A percentile compares a stretch with the other conserved stretches of the same genome.
phyloP scores from a whole-genome alignment of 2,797 vertebrate genomes.

The Gadopsis bispinosus region DNA sequence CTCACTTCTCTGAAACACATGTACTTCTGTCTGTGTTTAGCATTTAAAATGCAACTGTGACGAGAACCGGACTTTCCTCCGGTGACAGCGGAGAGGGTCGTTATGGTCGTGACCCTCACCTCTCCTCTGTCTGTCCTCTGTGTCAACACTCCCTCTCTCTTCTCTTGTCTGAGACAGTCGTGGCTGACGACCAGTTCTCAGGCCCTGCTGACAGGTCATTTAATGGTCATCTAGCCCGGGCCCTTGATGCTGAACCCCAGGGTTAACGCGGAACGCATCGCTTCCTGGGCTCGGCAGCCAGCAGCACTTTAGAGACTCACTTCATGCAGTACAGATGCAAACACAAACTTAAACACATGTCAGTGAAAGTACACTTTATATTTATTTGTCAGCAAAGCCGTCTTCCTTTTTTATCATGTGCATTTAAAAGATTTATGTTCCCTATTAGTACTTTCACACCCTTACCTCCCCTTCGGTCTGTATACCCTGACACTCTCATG shows the following conservation, averaged over 20 bases:
- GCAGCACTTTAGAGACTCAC: slow-evolving; percentile 21
- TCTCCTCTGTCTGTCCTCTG: slow-evolving; percentile 11
- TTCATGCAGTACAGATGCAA: slow-evolving; percentile 7
- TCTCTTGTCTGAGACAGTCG: slow-evolving; percentile 23
- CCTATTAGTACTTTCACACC: slow-evolving; percentile 16
- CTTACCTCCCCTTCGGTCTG: slow-evolving; percentile 23
- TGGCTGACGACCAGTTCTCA: slow-evolving; percentile 69
- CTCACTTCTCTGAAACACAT: slow-evolving; percentile 43
- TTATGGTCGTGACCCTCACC: slow-evolving; percentile 43
- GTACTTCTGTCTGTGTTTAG: slow-evolving; percentile 34
- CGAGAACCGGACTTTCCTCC: slow-evolving; percentile 42
- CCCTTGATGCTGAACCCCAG: slow-evolving; percentile 69
- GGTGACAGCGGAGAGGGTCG: slow-evolving; percentile 45
- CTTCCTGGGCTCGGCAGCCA: slow-evolving; percentile 50
- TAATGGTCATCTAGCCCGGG: slow-evolving; percentile 69
- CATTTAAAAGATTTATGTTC: slow-evolving; percentile 38
- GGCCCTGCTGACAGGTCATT: slow-evolving; percentile 76
- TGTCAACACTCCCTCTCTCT: slow-evolving; percentile 35
- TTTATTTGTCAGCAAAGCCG: slow-evolving; percentile 26
- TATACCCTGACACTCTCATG: slow-evolving; percentile 23
- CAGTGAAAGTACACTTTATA: background rate
- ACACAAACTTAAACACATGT: slow-evolving; percentile 20
- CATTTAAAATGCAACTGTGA: slow-evolving; percentile 45
- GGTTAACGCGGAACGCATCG: slow-evolving; percentile 75
- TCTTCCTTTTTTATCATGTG: slow-evolving; percentile 1